Evolutionary conservation across 2,797 vertebrate genomes (phyloP).

Genomic region (Amniataba percoides): DNA sequence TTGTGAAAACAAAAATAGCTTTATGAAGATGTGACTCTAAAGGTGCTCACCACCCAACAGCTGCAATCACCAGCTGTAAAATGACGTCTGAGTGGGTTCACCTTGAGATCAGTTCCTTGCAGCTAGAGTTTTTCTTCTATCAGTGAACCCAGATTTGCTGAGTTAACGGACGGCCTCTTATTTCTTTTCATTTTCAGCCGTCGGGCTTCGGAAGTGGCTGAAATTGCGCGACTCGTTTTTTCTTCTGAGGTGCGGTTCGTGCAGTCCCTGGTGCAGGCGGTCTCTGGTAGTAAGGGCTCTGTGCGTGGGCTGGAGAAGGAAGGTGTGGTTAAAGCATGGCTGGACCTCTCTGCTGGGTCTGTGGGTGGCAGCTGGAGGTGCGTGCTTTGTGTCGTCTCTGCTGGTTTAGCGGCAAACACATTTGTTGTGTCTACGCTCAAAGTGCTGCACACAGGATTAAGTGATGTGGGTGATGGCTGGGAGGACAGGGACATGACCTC

Average conservation of each 20-base stretch:
- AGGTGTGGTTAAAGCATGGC: conserved; percentile 76
- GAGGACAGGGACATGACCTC: not conserved
- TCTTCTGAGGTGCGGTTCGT: conserved; percentile 49
- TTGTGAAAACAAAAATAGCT: not conserved
- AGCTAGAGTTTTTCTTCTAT: conserved; percentile 82
- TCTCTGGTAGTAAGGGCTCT: conserved; percentile 67
- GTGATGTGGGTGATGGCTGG: not conserved
- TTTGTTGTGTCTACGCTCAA: conserved; percentile 10
- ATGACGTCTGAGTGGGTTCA: conserved; percentile 75
- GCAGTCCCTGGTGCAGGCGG: conserved; percentile 52
- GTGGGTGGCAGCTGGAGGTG: conserved; percentile 78
- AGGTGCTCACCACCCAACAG: not conserved
- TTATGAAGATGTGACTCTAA: not conserved
- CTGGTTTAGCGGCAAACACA: conserved; percentile 12
- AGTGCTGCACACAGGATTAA: not conserved
- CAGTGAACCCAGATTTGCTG: conserved; percentile 81
- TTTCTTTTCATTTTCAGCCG: conserved; percentile 82
- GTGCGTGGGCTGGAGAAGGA: conserved; percentile 47
- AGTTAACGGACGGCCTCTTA: conserved; percentile 79
- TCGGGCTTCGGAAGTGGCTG: conserved; percentile 82
- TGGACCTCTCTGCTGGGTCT: conserved; percentile 84
- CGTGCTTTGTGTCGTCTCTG: conserved; percentile 62
- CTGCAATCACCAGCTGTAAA: not conserved
- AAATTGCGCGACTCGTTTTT: conserved; percentile 67
- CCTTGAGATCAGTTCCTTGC: conserved; percentile 86